Evolutionary conservation across 1,140 invertebrate genomes (phyloP).

Genomic region (Aphis gossypii): DNA sequence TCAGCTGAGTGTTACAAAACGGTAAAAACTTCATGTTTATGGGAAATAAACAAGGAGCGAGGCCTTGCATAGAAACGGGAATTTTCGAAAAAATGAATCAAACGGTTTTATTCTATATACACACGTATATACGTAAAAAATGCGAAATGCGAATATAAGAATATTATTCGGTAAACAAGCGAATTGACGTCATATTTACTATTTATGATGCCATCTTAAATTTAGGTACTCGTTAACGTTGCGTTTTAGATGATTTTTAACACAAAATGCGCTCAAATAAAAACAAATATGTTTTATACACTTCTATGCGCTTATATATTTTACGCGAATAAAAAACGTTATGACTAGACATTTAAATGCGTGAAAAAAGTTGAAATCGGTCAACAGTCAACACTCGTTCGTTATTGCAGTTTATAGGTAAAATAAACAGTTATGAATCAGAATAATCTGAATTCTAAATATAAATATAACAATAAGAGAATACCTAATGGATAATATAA

Average conservation of each 20-base stretch:
- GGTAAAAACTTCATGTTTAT: neutral
- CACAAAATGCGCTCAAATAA: neutral
- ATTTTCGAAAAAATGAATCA: neutral
- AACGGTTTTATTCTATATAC: neutral
- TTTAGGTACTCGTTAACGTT: slow-evolving; percentile 22
- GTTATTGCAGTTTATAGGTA: neutral
- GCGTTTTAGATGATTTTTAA: slow-evolving; percentile 18
- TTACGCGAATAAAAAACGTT: neutral
- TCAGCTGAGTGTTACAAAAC: neutral
- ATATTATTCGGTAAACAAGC: neutral
- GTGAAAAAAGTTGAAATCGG: slow-evolving; percentile 9
- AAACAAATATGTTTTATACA: neutral
- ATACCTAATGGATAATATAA: slow-evolving; percentile 5
- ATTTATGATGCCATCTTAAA: neutral
- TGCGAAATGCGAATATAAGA: neutral
- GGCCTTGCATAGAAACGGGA: neutral
- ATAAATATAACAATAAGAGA: neutral
- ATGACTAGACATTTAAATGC: neutral
- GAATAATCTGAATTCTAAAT: neutral
- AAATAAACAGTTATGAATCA: neutral
- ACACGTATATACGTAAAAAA: neutral
- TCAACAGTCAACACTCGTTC: neutral
- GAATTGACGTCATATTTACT: slow-evolving; percentile 21
- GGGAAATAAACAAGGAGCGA: no score
- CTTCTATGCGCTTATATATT: neutral